Percentiles rank a stretch among this genome's conserved stretches.
Conservation (phyloP, 2,888 invertebrate genomes). For the Acleris literana region DNA sequence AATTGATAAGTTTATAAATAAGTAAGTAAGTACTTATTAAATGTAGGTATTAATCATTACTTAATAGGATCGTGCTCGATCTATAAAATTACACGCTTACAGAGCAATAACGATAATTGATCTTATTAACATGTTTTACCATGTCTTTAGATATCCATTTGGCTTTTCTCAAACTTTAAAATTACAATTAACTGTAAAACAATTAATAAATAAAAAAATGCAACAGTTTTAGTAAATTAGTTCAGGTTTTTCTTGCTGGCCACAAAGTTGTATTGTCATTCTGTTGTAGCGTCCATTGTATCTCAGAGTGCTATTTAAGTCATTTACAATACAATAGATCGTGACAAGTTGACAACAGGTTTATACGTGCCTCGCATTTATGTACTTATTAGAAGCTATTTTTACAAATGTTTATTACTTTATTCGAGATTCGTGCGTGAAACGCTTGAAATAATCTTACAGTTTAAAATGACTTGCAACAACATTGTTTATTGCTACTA, state of each 20-base stretch:
- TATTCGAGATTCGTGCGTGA: neutral
- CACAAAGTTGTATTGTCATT: conserved; percentile 20
- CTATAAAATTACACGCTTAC: too few relatives aligned
- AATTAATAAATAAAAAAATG: neutral
- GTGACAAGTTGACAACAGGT: conserved; percentile 15
- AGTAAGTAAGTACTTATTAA: too few relatives aligned
- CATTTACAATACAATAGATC: conserved; percentile 25
- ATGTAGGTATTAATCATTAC: too few relatives aligned
- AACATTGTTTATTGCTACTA: too few relatives aligned
- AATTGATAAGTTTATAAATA: too few relatives aligned
- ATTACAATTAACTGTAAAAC: neutral
- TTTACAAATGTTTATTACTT: conserved; percentile 1
- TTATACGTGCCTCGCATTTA: conserved; percentile 11
- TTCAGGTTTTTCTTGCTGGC: conserved; percentile 8
- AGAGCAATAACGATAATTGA: too few relatives aligned
- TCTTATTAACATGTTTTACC: too few relatives aligned
- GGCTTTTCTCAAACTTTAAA: too few relatives aligned
- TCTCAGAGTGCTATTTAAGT: conserved; percentile 16
- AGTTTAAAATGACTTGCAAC: neutral
- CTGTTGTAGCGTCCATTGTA: conserved; percentile 10
- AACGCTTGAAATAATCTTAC: neutral
- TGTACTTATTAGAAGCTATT: conserved; percentile 11
- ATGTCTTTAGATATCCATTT: too few relatives aligned
- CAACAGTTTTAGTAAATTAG: conserved; percentile 3
- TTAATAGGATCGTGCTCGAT: too few relatives aligned